These are phyloP conservation scores for Andrena chrysosceles DNA, from an alignment of 2,888 invertebrate species.

Conservation along the genomic window DNA sequence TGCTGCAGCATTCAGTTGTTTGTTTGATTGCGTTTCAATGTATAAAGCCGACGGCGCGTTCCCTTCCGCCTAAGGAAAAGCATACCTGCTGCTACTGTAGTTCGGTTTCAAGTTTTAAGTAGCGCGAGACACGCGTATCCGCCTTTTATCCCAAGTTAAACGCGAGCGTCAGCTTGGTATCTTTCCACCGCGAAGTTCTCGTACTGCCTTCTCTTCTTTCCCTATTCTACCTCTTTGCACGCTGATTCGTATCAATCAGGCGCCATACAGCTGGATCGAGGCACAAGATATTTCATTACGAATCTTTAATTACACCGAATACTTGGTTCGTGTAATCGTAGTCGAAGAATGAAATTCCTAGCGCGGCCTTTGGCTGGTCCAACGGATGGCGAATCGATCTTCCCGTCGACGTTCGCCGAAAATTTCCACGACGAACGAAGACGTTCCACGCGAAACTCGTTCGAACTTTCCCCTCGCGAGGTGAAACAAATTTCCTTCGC, in stretches of 20 bases:
- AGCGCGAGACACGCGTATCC: slow-evolving; percentile 4
- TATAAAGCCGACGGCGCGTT: slow-evolving; percentile 39
- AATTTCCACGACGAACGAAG: not conserved
- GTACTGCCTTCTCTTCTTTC: not conserved
- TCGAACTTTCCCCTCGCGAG: not conserved
- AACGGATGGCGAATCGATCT: not conserved
- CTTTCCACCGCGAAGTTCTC: not conserved
- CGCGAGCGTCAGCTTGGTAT: not conserved
- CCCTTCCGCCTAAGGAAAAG: slow-evolving; percentile 27
- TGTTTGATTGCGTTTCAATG: slow-evolving; percentile 56
- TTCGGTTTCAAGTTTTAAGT: slow-evolving; percentile 31
- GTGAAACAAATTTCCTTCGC: slow-evolving; percentile 1
- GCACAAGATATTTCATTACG: not conserved
- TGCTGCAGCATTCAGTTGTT: slow-evolving; percentile 38
- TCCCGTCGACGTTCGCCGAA: not conserved
- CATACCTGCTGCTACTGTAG: not conserved
- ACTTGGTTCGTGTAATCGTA: no score
- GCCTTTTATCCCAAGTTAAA: not conserved
- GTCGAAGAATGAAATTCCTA: no score
- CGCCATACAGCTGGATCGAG: no score
- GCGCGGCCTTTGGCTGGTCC: no score
- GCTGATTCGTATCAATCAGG: not conserved
- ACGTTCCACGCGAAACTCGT: not conserved
- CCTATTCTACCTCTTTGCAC: not conserved
- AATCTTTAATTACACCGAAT: not conserved